Evolutionary conservation across 1,140 invertebrate genomes (phyloP).

Genomic region (Aplysia californica): DNA sequence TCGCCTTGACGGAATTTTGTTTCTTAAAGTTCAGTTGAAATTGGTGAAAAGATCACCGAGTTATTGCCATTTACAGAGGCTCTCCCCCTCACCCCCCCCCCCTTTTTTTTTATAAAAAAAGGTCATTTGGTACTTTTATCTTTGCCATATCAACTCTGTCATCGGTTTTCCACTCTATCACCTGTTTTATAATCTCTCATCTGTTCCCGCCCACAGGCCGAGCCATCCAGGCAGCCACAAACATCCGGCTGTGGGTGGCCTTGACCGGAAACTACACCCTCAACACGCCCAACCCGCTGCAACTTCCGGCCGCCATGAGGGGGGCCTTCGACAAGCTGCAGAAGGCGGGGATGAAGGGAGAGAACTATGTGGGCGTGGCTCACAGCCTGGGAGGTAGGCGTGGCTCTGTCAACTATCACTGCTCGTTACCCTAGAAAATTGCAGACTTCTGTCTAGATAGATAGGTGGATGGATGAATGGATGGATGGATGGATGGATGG

Average conservation of each 20-base stretch:
- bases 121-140: not conserved
- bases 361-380: constrained; percentile 44
- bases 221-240: constrained; percentile 26
- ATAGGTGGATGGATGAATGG: not conserved
- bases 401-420: too few relatives aligned
- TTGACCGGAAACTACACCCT: constrained; percentile 42
- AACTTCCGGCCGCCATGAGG: constrained; percentile 73
- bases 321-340: constrained; percentile 64
- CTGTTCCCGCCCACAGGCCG: constrained; percentile 10
- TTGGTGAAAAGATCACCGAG: too few relatives aligned
- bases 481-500: not conserved
- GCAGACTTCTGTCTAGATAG: too few relatives aligned
- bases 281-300: constrained; percentile 66
- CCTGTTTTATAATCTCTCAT: not conserved
- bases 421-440: not conserved
- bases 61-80: not conserved
- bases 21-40: too few relatives aligned
- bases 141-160: not conserved
- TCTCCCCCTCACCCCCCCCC: too few relatives aligned
- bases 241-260: constrained; percentile 46
- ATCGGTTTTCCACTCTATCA: not conserved
- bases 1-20: too few relatives aligned
- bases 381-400: constrained; percentile 50
- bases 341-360: constrained; percentile 35
- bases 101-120: too few relatives aligned